phyloP scores from a whole-genome alignment of 2,797 vertebrate species.

The Anguilla anguilla region DNA sequence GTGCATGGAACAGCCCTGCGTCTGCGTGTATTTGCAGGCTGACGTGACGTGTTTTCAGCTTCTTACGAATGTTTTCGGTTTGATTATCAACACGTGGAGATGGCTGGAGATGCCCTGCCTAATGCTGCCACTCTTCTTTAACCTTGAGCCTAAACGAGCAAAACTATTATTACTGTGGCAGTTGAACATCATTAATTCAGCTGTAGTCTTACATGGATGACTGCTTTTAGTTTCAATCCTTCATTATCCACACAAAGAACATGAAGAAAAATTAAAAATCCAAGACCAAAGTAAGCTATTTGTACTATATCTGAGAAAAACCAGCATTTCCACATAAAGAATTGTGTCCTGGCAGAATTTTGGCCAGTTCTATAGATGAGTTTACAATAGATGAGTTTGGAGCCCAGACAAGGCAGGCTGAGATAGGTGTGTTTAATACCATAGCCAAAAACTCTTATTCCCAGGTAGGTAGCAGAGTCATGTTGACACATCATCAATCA shows the following conservation, averaged over 20 bases:
- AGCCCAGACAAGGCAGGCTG: constrained; percentile 2
- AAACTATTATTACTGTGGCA: neutral
- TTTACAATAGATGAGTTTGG: neutral
- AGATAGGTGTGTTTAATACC: neutral
- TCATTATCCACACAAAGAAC: neutral
- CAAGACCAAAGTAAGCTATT: neutral
- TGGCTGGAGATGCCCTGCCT: neutral
- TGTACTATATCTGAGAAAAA: neutral
- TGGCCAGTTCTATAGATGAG: neutral
- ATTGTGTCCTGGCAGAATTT: neutral
- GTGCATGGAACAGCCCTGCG: too few relatives aligned
- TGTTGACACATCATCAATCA: constrained; percentile 1
- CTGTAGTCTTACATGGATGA: neutral
- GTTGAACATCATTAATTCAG: neutral
- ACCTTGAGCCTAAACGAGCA: neutral
- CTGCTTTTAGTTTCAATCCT: neutral
- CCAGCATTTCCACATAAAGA: neutral
- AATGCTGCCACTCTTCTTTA: neutral
- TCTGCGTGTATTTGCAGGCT: too few relatives aligned
- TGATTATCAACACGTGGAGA: too few relatives aligned
- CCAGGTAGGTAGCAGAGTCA: neutral
- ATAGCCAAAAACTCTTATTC: neutral
- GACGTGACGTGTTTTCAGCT: too few relatives aligned
- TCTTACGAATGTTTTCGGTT: too few relatives aligned
- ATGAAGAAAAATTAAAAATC: neutral